These are phyloP conservation scores for Bucorvus abyssinicus DNA, from an alignment of 2,797 vertebrate species.

Conservation along the genomic window DNA sequence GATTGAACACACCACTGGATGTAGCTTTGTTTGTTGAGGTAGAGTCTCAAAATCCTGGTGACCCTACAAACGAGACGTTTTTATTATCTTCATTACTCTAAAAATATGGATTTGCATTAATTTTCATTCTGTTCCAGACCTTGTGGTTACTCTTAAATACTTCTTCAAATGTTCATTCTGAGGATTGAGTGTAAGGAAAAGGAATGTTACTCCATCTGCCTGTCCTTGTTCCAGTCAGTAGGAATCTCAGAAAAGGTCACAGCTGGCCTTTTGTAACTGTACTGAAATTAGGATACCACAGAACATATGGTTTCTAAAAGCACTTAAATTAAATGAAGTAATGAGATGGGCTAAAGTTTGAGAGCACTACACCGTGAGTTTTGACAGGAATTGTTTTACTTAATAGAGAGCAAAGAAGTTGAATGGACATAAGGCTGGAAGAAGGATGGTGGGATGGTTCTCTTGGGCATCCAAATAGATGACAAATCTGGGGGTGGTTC, in stretches of 20 bases:
- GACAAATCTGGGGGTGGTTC: not conserved
- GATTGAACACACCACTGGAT: not conserved
- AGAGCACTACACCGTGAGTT: not conserved
- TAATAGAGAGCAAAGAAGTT: not conserved
- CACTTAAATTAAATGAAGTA: not conserved
- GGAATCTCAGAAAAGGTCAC: not conserved
- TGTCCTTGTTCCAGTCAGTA: not conserved
- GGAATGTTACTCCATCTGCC: not conserved
- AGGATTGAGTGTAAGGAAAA: not conserved
- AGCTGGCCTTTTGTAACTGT: not conserved
- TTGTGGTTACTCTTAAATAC: not conserved
- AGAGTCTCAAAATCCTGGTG: not conserved
- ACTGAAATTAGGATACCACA: not conserved
- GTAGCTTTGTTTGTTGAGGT: not conserved
- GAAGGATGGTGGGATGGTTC: not conserved
- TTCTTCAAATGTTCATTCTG: not conserved
- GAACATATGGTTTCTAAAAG: not conserved
- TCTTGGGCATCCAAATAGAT: not conserved
- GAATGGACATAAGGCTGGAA: not conserved
- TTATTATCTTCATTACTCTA: not conserved
- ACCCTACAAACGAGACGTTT: not conserved
- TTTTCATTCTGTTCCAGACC: not conserved
- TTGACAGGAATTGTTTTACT: not conserved
- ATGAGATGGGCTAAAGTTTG: not conserved
- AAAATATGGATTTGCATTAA: not conserved